Percentiles rank a stretch among this genome's conserved stretches.
phyloP scores from a whole-genome alignment of 2,888 invertebrate species.

The Lochmaea crataegi region DNA sequence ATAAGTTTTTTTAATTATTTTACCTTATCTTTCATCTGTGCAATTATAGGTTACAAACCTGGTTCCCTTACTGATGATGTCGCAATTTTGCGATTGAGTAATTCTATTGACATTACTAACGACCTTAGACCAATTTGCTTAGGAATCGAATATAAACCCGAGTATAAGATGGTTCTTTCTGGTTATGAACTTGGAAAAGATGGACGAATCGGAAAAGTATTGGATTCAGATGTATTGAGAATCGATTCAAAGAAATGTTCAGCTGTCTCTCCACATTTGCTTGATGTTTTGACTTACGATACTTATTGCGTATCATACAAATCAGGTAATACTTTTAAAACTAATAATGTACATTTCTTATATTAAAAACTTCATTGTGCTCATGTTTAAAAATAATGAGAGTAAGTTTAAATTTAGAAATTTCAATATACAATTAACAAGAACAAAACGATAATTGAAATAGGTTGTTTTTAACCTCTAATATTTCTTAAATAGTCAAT shows the following conservation, averaged over 20 bases:
- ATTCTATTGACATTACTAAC: conserved; percentile 65
- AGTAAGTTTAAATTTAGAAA: too few relatives aligned
- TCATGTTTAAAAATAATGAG: too few relatives aligned
- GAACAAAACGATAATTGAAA: too few relatives aligned
- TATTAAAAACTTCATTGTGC: not conserved
- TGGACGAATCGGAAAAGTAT: conserved; percentile 30
- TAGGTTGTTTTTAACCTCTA: too few relatives aligned
- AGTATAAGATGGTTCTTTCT: conserved; percentile 36
- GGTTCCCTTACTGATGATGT: conserved; percentile 67
- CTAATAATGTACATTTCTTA: not conserved
- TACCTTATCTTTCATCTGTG: not conserved
- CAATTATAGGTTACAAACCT: conserved; percentile 64
- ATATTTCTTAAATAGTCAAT: too few relatives aligned
- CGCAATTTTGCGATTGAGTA: conserved; percentile 66
- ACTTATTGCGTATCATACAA: conserved; percentile 45
- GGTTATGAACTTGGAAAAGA: conserved; percentile 45
- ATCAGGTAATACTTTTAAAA: conserved; percentile 41
- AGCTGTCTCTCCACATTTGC: conserved; percentile 31
- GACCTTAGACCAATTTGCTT: conserved; percentile 70
- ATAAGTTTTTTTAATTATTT: too few relatives aligned
- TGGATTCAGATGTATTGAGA: conserved; percentile 40
- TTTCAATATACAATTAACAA: too few relatives aligned
- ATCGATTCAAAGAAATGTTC: conserved; percentile 43
- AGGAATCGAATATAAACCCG: conserved; percentile 16
- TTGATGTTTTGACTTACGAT: conserved; percentile 41